Percentiles rank a stretch among this genome's conserved stretches.
Conservation (phyloP, 1,140 invertebrate species). For the Drosophila novamexicana region DNA sequence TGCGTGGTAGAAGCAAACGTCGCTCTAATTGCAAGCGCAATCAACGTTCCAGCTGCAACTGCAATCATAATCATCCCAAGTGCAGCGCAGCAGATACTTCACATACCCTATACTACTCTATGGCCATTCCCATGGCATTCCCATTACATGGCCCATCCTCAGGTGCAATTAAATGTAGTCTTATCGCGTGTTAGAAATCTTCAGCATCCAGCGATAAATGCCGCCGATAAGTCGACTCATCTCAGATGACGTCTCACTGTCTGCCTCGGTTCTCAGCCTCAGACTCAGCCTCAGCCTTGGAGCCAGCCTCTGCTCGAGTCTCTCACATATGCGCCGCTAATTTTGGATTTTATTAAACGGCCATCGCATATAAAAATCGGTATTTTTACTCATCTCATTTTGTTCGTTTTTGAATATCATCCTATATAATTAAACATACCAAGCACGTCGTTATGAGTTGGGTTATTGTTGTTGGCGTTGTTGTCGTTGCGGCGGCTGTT, state of each 20-base stretch:
- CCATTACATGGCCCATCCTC: conserved; percentile 4
- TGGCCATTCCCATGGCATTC: conserved; percentile 19
- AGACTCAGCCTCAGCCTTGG: conserved; percentile 1
- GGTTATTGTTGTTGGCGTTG: conserved; percentile 18
- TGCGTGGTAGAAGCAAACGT: conserved; percentile 48
- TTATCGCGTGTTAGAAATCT: conserved; percentile 65
- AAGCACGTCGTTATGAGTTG: conserved; percentile 68
- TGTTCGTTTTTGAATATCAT: conserved; percentile 72
- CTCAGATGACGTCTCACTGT: conserved; percentile 61
- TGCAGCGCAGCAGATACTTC: conserved; percentile 24
- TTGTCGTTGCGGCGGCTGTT: conserved; percentile 24
- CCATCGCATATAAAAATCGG: conserved; percentile 71
- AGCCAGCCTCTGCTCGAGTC: conserved; percentile 14
- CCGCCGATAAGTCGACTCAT: conserved; percentile 53
- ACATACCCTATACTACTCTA: background rate
- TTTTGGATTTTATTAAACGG: conserved; percentile 75
- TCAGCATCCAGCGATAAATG: conserved; percentile 54
- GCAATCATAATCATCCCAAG: conserved; percentile 73
- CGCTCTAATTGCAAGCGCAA: conserved; percentile 76
- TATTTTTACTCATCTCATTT: conserved; percentile 67
- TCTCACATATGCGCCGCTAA: conserved; percentile 72
- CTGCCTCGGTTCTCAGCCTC: conserved; percentile 42
- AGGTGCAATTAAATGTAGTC: conserved; percentile 65
- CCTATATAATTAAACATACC: conserved; percentile 77
- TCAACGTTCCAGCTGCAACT: conserved; percentile 54